Conservation (phyloP, 1,140 invertebrate species). For the Brachionus angularis region DNA sequence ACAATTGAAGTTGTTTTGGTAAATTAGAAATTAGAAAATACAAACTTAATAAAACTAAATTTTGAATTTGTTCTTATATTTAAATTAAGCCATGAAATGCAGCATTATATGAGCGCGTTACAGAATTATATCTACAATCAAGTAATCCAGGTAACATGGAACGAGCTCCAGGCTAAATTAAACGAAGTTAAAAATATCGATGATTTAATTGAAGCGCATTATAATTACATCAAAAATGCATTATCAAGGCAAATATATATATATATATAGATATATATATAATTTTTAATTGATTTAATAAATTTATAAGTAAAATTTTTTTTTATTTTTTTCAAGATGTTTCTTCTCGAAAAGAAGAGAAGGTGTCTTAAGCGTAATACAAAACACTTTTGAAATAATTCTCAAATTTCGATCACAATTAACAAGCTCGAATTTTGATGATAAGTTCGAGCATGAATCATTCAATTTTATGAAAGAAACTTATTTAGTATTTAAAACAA, state of each 20-base stretch:
- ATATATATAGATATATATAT: too few relatives aligned
- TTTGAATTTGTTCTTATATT: too few relatives aligned
- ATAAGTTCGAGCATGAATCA: background rate
- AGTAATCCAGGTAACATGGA: slow-evolving; percentile 43
- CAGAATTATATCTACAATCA: slow-evolving; percentile 39
- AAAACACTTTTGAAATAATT: slow-evolving; percentile 38
- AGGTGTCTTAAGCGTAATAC: background rate
- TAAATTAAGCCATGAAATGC: slow-evolving; percentile 39
- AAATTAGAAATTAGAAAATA: too few relatives aligned
- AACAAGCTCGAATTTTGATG: background rate
- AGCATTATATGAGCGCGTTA: slow-evolving; percentile 28
- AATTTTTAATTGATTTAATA: too few relatives aligned
- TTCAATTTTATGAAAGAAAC: background rate
- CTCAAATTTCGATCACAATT: slow-evolving; percentile 3
- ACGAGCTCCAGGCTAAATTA: background rate
- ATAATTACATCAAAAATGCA: slow-evolving; percentile 25
- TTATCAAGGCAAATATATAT: background rate
- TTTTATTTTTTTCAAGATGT: slow-evolving; percentile 23
- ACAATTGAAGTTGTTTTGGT: slow-evolving; percentile 8
- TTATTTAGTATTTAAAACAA: slow-evolving; percentile 29
- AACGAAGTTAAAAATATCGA: slow-evolving; percentile 24
- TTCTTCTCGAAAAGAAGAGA: slow-evolving; percentile 26
- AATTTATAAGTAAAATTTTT: too few relatives aligned
- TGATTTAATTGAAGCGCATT: slow-evolving; percentile 2
- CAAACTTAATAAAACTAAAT: too few relatives aligned